Conservation (phyloP, 2,888 invertebrate species). For the Holacanthella duospinosa region DNA sequence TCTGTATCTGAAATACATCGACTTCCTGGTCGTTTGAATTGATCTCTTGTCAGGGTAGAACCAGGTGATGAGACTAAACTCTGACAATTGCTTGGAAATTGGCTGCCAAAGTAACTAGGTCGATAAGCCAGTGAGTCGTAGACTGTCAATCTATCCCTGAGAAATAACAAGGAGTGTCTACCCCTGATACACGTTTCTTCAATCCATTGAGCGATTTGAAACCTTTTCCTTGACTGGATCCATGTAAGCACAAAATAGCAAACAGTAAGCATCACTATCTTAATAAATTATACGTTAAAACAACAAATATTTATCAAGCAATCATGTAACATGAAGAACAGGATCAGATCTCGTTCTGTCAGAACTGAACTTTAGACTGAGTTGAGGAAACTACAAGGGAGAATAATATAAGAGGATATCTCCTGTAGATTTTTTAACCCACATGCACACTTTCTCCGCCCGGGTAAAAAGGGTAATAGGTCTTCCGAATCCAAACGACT, state of each 20-base stretch:
- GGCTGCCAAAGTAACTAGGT: too few species aligned
- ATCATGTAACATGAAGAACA: too few species aligned
- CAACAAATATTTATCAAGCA: too few species aligned
- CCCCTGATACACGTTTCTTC: conserved; percentile 1
- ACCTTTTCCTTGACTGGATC: conserved; percentile 51
- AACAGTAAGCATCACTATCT: conserved; percentile 56
- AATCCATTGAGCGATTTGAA: conserved; percentile 27
- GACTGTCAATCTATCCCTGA: neutral
- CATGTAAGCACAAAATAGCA: conserved; percentile 75
- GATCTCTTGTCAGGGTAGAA: neutral
- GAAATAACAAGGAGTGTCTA: neutral
- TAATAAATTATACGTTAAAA: too few species aligned
- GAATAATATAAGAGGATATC: too few species aligned
- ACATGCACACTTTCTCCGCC: too few species aligned
- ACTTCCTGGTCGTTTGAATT: neutral
- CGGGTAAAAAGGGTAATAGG: too few species aligned
- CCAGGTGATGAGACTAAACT: neutral
- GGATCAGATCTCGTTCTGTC: too few species aligned
- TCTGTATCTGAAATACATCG: neutral
- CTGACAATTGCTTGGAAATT: neutral
- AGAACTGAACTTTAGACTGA: too few species aligned
- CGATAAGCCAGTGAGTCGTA: neutral
- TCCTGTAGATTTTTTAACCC: too few species aligned
- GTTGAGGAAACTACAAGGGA: too few species aligned
- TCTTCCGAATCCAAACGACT: too few species aligned